phyloP scores from a whole-genome alignment of 2,797 vertebrate species.

The Enteromius radiatus region DNA sequence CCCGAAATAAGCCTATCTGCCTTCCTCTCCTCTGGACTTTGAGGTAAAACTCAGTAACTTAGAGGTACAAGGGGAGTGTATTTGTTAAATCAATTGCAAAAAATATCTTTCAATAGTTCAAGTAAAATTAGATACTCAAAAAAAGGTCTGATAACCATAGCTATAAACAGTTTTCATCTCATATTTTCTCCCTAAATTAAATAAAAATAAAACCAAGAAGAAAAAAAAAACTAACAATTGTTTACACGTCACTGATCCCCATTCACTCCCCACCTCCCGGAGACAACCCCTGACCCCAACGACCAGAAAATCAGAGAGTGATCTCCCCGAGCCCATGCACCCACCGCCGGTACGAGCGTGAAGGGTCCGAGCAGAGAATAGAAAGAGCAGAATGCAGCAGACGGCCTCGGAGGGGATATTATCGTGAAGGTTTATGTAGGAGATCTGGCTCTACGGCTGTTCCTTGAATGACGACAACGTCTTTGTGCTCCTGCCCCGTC shows the following conservation, averaged over 20 bases:
- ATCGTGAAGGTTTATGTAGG: slow-evolving; percentile 46
- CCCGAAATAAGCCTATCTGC: slow-evolving; percentile 39
- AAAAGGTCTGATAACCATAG: slow-evolving; percentile 78
- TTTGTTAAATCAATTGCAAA: slow-evolving; percentile 72
- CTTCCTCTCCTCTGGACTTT: slow-evolving; percentile 59
- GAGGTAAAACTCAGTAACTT: slow-evolving; percentile 76
- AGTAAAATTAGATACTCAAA: slow-evolving; percentile 79
- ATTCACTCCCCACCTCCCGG: slow-evolving; percentile 47
- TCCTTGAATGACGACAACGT: slow-evolving; percentile 46
- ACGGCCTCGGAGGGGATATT: slow-evolving; percentile 66
- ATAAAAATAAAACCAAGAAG: slow-evolving; percentile 56
- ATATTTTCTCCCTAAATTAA: slow-evolving; percentile 73
- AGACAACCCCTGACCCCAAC: slow-evolving; percentile 36
- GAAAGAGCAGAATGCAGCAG: slow-evolving; percentile 76
- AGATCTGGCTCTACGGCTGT: slow-evolving; percentile 53
- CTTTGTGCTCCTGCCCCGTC: slow-evolving; percentile 12
- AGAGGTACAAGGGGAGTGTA: slow-evolving; percentile 80
- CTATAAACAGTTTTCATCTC: slow-evolving; percentile 76
- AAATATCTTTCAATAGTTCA: slow-evolving; percentile 72
- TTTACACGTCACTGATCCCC: slow-evolving; percentile 75
- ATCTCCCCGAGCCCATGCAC: slow-evolving; percentile 57
- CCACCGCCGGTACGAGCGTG: slow-evolving; percentile 67
- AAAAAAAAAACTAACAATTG: slow-evolving; percentile 68
- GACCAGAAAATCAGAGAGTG: slow-evolving; percentile 59
- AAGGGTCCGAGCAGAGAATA: slow-evolving; percentile 74